Base-by-base conservation (phyloP, 2,888 invertebrate species). In the Xestia sexstrigata region DNA sequence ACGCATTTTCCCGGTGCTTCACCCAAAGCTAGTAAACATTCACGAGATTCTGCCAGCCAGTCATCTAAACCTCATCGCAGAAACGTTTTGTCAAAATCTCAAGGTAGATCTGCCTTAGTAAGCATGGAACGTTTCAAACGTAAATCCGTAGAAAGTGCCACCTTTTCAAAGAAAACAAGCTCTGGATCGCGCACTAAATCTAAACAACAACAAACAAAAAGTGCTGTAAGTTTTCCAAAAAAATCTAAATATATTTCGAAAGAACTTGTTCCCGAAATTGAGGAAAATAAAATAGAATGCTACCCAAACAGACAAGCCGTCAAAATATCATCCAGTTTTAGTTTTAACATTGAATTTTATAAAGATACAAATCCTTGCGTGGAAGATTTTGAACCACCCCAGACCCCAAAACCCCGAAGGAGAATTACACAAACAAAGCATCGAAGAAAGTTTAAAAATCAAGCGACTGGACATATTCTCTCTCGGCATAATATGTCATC, bases 331-430 rank as follows among this genome's bases (percentile, higher is more conserved):
- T 92, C 92, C 7, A 90, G 69, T 84, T 89, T 90, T 55, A 89
- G 82, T 83, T 90, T 91, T 78, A 83, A 90, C 72, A 82, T 91
- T 47, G 90, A 91, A 76, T 90, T 91, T 83, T 87, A 82, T 70
- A 91, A 90, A 84, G 81, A 87, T 4, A 78, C 63, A 5, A 70
- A 71, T 47, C 68, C 74, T 4, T 45, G 49, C 60, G 39, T 42
- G 9, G 63, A 73, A 71, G 35, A 68, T 23, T 52, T 75, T 17
- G 39, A 30, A 63, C n/a, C 66, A 65, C 45, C n/a, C 23, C 23
- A 26, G 42, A 65, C 42, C 45, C 17, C n/a, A 55, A 45, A 65
- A 60, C 39, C 49, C 58, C 35, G 49, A 55, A 63, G 52, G 9
- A 63, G 70, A 72, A 52, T n/a, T 23, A 76, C 63, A 62, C 79